A percentile compares a stretch with the other conserved stretches of the same genome.
Conservation (phyloP, 2,888 invertebrate genomes). For the Gortyna flavago region DNA sequence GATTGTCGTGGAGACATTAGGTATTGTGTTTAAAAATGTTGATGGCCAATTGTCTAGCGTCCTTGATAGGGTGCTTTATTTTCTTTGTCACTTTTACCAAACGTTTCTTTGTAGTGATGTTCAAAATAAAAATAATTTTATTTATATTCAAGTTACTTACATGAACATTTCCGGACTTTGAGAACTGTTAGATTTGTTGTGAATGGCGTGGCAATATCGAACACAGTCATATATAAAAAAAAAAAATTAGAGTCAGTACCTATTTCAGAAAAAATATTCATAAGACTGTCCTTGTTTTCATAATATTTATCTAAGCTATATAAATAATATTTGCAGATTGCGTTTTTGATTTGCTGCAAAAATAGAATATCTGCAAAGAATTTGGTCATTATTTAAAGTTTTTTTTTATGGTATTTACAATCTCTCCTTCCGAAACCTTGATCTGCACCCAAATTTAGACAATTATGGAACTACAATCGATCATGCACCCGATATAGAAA, state of each 20-base stretch:
- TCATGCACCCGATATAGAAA: slow-evolving; percentile 1
- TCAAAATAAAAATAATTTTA: neutral
- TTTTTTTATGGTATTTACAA: neutral
- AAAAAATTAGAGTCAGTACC: too few relatives aligned
- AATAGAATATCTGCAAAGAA: too few relatives aligned
- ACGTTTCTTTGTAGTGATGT: slow-evolving; percentile 7
- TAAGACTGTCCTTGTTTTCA: neutral
- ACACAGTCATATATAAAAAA: too few relatives aligned
- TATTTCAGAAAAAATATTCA: neutral
- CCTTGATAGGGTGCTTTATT: slow-evolving; percentile 33
- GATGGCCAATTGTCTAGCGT: slow-evolving; percentile 56
- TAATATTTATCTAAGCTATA: neutral
- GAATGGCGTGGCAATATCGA: neutral
- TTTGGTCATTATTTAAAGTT: too few relatives aligned
- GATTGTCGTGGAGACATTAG: slow-evolving; percentile 35
- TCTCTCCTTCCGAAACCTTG: neutral
- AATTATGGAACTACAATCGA: neutral
- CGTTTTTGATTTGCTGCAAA: neutral
- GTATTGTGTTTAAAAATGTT: slow-evolving; percentile 46
- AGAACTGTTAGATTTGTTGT: neutral
- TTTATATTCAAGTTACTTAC: neutral
- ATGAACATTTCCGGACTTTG: neutral
- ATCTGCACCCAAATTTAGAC: neutral
- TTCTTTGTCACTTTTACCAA: slow-evolving; percentile 16
- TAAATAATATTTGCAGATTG: neutral